These are phyloP conservation scores for Ochropacha duplaris DNA, from an alignment of 2,888 invertebrate species.

Conservation along the genomic window DNA sequence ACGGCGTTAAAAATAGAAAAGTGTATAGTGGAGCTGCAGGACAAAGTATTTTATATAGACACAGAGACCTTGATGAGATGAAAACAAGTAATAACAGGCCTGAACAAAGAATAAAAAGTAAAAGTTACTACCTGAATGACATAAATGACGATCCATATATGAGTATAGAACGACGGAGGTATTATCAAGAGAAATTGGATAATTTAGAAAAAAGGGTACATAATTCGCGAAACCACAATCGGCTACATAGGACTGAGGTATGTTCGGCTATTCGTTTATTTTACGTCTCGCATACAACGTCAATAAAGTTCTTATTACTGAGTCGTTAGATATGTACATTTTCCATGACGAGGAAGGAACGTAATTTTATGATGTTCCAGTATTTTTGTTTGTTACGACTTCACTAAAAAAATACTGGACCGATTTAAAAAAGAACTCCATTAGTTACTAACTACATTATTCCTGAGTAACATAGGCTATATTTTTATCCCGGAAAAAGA, in stretches of 20 bases:
- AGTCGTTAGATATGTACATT: too few species aligned
- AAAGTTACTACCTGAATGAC: slow-evolving; percentile 15
- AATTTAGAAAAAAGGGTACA: slow-evolving; percentile 49
- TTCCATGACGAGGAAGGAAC: too few species aligned
- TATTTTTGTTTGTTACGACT: too few species aligned
- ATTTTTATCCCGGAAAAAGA: too few species aligned
- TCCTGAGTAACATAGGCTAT: too few species aligned
- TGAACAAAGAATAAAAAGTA: slow-evolving; percentile 16
- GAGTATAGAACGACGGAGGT: slow-evolving; percentile 51
- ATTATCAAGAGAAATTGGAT: slow-evolving; percentile 60
- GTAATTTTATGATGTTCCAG: too few species aligned
- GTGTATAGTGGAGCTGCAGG: slow-evolving; percentile 11
- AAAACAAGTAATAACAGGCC: slow-evolving; percentile 10
- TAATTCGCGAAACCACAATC: slow-evolving; percentile 24
- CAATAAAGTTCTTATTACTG: too few species aligned
- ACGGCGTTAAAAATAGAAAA: slow-evolving; percentile 8
- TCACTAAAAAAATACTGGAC: too few species aligned
- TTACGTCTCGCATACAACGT: too few species aligned
- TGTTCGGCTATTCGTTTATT: too few species aligned
- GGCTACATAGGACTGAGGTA: slow-evolving; percentile 30
- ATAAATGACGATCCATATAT: slow-evolving; percentile 33
- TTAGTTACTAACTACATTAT: too few species aligned
- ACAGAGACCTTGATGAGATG: slow-evolving; percentile 19
- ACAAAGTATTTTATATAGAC: slow-evolving; percentile 17
- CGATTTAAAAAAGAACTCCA: too few species aligned